Evolutionary conservation across 2,797 vertebrate genomes (phyloP).

Genomic region (Darevskia mixta): DNA sequence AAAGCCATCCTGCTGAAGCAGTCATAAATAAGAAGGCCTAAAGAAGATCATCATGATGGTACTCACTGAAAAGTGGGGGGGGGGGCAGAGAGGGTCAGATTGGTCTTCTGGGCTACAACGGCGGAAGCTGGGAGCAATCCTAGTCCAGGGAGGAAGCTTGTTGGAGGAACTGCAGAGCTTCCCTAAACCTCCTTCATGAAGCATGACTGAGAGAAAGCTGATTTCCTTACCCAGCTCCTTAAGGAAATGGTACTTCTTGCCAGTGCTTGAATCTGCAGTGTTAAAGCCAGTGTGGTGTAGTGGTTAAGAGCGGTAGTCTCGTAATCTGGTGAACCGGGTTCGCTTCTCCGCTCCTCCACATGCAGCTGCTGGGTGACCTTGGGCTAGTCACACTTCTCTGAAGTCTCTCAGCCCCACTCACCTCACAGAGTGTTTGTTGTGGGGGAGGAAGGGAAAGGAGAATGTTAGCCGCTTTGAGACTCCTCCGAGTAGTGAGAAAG

Average conservation of each 20-base stretch:
- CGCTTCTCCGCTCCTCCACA: too few species aligned
- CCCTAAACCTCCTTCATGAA: not conserved
- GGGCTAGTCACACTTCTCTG: too few species aligned
- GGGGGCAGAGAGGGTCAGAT: not conserved
- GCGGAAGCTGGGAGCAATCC: not conserved
- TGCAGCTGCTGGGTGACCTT: too few species aligned
- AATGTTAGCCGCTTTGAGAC: too few species aligned
- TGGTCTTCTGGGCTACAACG: not conserved
- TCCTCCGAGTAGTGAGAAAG: too few species aligned
- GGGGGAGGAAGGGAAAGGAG: too few species aligned
- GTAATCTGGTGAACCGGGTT: too few species aligned
- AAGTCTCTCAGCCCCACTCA: too few species aligned
- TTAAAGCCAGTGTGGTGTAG: too few species aligned
- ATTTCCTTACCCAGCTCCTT: not conserved
- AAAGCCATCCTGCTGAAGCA: slow-evolving; percentile 75
- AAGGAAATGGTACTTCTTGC: not conserved
- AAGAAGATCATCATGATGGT: slow-evolving; percentile 6
- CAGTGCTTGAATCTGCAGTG: not conserved
- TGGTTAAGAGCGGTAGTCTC: too few species aligned
- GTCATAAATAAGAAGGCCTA: slow-evolving; percentile 55
- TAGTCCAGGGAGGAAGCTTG: not conserved
- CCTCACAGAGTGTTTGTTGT: too few species aligned
- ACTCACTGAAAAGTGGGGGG: not conserved
- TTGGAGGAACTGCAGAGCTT: not conserved
- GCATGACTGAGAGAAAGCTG: not conserved